Evolutionary conservation across 2,113 vertebrate species (phyloP).

Genomic region (Carlito syrichta): DNA sequence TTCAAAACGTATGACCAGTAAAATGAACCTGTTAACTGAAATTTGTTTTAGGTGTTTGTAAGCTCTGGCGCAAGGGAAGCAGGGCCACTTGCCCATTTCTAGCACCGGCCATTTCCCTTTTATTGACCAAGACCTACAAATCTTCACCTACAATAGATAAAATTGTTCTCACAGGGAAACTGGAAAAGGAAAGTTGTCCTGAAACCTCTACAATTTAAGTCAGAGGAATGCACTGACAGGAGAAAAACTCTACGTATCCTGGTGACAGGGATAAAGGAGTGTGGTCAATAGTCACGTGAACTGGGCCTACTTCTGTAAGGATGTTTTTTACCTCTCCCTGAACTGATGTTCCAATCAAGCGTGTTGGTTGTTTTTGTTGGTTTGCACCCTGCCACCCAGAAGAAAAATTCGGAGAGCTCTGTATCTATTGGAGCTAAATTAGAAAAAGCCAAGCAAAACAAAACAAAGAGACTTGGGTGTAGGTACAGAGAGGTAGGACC

Average conservation of each 20-base stretch:
- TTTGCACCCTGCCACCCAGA: not conserved
- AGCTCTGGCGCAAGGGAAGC: not conserved
- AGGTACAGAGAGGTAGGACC: not conserved
- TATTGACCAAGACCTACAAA: conserved; percentile 57
- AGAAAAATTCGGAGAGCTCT: not conserved
- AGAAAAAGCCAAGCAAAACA: conserved; percentile 12
- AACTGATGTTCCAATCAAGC: not conserved
- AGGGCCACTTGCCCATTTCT: not conserved
- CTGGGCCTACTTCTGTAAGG: not conserved
- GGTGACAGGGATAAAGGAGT: not conserved
- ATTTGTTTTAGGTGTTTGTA: conserved; percentile 26
- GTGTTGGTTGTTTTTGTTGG: not conserved
- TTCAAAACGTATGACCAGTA: conserved; percentile 78
- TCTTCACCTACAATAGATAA: conserved; percentile 22
- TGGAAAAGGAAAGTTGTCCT: conserved; percentile 9
- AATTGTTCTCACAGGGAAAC: conserved; percentile 39
- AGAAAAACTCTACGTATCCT: not conserved
- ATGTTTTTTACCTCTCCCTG: not conserved
- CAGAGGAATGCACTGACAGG: not conserved
- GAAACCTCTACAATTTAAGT: conserved; percentile 31
- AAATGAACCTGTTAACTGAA: conserved; percentile 60
- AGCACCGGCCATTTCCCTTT: conserved; percentile 23
- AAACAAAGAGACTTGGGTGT: not conserved
- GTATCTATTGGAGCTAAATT: not conserved
- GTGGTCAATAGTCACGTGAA: too few species aligned